Percentiles rank a stretch among this genome's conserved stretches.
Conservation (phyloP, 2,888 invertebrate species). For the Metacarcinus magister region DNA sequence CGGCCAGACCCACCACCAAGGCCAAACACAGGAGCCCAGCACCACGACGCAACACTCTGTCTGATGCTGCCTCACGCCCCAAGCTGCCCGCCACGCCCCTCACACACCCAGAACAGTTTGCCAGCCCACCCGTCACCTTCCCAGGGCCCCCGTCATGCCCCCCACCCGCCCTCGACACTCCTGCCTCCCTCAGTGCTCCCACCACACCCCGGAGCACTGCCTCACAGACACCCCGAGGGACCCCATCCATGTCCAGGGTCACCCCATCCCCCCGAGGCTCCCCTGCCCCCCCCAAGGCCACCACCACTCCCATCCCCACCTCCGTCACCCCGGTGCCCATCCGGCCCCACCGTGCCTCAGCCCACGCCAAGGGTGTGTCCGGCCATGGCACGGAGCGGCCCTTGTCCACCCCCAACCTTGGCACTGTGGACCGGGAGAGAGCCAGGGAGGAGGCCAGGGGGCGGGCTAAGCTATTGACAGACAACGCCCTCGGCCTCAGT, state of each 20-base stretch:
- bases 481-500: slow-evolving; percentile 76
- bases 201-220: background rate
- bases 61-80: background rate
- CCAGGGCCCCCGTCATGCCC: background rate
- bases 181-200: background rate
- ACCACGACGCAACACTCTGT: background rate
- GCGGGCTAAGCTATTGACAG: slow-evolving; percentile 75
- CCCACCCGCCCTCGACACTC: background rate
- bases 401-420: slow-evolving; percentile 75
- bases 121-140: slow-evolving; percentile 38
- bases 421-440: slow-evolving; percentile 72
- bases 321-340: slow-evolving; percentile 20
- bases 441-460: slow-evolving; percentile 78
- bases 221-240: background rate
- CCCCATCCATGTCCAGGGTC: slow-evolving; percentile 71
- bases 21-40: background rate
- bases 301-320: slow-evolving; percentile 51
- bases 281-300: slow-evolving; percentile 42
- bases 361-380: background rate
- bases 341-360: background rate
- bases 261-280: slow-evolving; percentile 56
- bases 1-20: background rate
- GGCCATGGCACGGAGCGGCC: slow-evolving; percentile 58
- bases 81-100: slow-evolving; percentile 82
- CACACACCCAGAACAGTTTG: slow-evolving; percentile 81